Percentiles rank a stretch among this genome's conserved stretches.
These are phyloP conservation scores for Sympetrum striolatum DNA, from an alignment of 2,888 invertebrate species.

Conservation along the genomic window DNA sequence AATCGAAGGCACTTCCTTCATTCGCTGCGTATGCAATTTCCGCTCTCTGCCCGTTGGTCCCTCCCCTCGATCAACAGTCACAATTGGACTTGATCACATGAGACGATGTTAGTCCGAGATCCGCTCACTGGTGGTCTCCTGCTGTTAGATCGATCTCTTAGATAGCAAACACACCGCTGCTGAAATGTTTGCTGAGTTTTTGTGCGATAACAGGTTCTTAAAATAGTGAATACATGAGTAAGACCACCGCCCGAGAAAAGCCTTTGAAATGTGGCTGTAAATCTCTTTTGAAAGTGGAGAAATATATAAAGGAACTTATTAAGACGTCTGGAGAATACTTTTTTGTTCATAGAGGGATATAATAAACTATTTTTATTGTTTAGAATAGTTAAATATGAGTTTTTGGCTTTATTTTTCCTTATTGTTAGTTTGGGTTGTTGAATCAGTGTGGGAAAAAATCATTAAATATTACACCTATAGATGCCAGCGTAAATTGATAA, in stretches of 20 bases:
- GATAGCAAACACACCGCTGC: slow-evolving; percentile 10
- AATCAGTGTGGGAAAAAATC: too few species aligned
- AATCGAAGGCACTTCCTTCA: too few species aligned
- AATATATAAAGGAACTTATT: background rate
- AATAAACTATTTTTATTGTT: too few species aligned
- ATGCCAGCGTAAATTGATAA: too few species aligned
- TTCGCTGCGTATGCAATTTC: background rate
- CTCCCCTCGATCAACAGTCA: background rate
- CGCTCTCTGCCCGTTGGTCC: background rate
- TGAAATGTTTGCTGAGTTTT: background rate
- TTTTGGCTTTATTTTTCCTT: too few species aligned
- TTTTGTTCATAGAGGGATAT: too few species aligned
- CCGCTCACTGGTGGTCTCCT: background rate
- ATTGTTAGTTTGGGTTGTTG: too few species aligned
- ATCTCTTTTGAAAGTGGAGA: background rate
- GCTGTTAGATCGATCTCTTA: slow-evolving; percentile 21
- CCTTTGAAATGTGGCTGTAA: background rate
- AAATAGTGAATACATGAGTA: background rate
- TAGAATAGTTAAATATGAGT: too few species aligned
- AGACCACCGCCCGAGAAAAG: background rate
- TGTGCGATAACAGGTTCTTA: slow-evolving; percentile 21
- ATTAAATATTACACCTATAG: too few species aligned
- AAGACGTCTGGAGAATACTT: too few species aligned
- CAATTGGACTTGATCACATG: background rate
- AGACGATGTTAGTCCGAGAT: background rate